Evolutionary conservation across 1,140 invertebrate species (phyloP).

Genomic region (Panagrolaimus sp.): DNA sequence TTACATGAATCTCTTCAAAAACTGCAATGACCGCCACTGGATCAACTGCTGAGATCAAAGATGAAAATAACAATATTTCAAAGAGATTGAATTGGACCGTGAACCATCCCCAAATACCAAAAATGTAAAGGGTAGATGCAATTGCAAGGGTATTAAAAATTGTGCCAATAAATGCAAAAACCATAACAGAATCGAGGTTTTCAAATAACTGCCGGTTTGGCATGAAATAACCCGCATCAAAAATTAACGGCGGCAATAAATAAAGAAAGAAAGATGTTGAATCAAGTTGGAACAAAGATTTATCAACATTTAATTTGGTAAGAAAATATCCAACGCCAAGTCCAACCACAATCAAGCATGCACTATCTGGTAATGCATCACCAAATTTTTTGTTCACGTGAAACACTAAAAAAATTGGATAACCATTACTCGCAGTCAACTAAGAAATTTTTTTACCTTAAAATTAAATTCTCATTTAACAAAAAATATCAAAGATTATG

Average conservation of each 20-base stretch:
- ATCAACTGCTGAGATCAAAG: slow-evolving; percentile 94
- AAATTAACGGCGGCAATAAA: slow-evolving; percentile 63
- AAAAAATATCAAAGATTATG: not conserved
- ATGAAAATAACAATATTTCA: slow-evolving; percentile 81
- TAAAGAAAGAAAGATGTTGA: slow-evolving; percentile 55
- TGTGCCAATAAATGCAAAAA: slow-evolving; percentile 82
- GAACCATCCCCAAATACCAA: slow-evolving; percentile 32
- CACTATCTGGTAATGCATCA: slow-evolving; percentile 53
- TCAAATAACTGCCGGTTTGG: slow-evolving; percentile 90
- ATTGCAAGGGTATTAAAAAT: slow-evolving; percentile 56
- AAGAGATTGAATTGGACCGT: slow-evolving; percentile 64
- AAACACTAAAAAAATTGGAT: slow-evolving; percentile 47
- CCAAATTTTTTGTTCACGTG: slow-evolving; percentile 54
- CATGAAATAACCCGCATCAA: slow-evolving; percentile 81
- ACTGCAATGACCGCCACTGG: slow-evolving; percentile 86
- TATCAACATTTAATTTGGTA: slow-evolving; percentile 39
- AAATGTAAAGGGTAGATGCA: slow-evolving; percentile 28
- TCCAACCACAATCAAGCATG: slow-evolving; percentile 54
- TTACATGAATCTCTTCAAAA: slow-evolving; percentile 19
- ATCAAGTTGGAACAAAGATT: slow-evolving; percentile 39
- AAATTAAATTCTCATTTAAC: not conserved
- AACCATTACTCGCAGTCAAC: no score
- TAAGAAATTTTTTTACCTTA: no score
- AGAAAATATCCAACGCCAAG: slow-evolving; percentile 45
- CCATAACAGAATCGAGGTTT: slow-evolving; percentile 85